phyloP scores from a whole-genome alignment of 53 echinoderm and acorn worm genomes.

The Patiria pectinifera region DNA sequence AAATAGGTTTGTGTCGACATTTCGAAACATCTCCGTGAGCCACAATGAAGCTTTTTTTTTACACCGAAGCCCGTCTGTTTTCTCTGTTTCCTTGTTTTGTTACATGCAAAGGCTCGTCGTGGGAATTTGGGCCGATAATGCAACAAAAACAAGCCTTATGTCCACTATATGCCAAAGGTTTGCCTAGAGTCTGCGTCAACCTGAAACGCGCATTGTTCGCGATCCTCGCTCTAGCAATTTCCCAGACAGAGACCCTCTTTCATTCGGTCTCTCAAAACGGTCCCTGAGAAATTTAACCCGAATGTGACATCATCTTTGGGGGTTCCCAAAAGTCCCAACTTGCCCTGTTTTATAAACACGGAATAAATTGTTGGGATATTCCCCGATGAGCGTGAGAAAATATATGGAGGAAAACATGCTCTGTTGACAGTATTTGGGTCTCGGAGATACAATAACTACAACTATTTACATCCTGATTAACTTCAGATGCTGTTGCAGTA shows the following conservation, averaged over 20 bases:
- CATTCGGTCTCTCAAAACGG: neutral
- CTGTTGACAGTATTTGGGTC: neutral
- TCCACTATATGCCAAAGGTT: constrained; percentile 10
- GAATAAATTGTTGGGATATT: constrained; percentile 15
- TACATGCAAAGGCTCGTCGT: constrained; percentile 1
- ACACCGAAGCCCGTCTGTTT: neutral
- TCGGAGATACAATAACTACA: no score
- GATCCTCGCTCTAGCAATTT: constrained; percentile 11
- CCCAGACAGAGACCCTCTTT: constrained; percentile 3
- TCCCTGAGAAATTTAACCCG: neutral
- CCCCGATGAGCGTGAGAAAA: constrained; percentile 25
- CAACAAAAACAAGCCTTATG: constrained; percentile 50
- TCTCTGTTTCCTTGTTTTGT: neutral
- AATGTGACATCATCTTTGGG: constrained; percentile 19
- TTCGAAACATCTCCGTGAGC: neutral
- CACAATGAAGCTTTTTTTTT: neutral
- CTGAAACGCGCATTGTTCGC: neutral
- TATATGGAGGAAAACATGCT: constrained; percentile 7
- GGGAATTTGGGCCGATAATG: constrained; percentile 47
- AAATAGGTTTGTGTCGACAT: no score
- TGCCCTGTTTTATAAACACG: constrained; percentile 14
- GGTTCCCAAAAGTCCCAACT: constrained; percentile 18
- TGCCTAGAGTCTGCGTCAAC: neutral
- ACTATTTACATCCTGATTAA: no score
- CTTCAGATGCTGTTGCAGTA: no score